A percentile compares a stretch with the other conserved stretches of the same genome.
These are phyloP conservation scores for Ceryle rudis DNA, from an alignment of 2,797 vertebrate species.

Conservation along the genomic window DNA sequence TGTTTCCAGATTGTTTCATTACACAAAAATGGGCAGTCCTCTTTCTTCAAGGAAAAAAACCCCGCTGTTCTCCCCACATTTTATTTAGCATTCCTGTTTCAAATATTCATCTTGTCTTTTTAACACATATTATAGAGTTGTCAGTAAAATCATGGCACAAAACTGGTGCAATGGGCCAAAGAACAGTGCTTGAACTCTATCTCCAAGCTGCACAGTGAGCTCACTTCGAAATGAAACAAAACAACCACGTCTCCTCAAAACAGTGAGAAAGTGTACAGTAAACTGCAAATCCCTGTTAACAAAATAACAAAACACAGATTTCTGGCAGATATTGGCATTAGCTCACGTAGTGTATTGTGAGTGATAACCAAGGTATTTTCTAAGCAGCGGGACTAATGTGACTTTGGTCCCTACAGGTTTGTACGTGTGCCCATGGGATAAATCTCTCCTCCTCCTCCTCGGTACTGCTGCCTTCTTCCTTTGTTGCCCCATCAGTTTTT, in stretches of 20 bases:
- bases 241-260: background rate
- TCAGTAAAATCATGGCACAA: background rate
- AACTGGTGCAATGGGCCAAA: background rate
- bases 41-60: background rate
- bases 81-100: background rate
- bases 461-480: background rate
- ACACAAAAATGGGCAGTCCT: background rate
- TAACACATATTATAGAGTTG: background rate
- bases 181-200: background rate
- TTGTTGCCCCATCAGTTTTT: background rate
- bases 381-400: background rate
- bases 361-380: background rate
- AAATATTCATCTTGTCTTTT: background rate
- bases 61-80: background rate
- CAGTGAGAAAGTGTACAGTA: background rate
- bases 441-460: background rate
- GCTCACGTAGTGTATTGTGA: background rate
- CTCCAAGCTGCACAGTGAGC: background rate
- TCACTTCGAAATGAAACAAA: background rate
- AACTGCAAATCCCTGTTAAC: background rate
- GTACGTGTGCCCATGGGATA: background rate
- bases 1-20: background rate
- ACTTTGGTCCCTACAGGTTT: background rate
- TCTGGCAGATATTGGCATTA: background rate
- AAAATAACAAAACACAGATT: background rate